phyloP scores from a whole-genome alignment of 2,113 vertebrate species.

The Apodemus sylvaticus region DNA sequence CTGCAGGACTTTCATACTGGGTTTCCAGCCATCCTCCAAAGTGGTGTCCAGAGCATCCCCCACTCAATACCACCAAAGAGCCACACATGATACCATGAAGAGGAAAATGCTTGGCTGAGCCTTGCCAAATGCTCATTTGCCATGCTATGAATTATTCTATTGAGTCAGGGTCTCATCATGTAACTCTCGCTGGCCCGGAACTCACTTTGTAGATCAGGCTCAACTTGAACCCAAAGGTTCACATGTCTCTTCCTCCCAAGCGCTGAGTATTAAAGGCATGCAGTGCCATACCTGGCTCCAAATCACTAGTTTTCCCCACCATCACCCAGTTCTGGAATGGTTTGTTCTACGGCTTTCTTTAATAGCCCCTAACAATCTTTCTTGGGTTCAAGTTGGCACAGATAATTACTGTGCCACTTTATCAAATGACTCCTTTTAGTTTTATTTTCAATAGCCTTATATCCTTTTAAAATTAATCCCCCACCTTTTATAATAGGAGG shows the following conservation, averaged over 20 bases:
- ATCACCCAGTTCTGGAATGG: neutral
- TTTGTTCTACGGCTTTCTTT: constrained; percentile 3
- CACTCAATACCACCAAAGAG: neutral
- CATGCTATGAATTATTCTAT: neutral
- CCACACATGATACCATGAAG: neutral
- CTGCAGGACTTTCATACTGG: neutral
- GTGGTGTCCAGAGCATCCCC: neutral
- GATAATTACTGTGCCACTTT: neutral
- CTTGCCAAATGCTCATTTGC: constrained; percentile 32
- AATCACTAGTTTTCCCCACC: neutral
- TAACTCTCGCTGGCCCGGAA: neutral
- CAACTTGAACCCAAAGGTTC: neutral
- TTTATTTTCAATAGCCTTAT: neutral
- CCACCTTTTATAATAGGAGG: neutral
- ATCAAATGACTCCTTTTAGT: neutral
- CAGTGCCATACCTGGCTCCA: neutral
- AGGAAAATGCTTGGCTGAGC: neutral
- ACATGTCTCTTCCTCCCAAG: neutral
- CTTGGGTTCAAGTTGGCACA: no score
- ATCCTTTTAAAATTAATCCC: neutral
- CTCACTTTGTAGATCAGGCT: neutral
- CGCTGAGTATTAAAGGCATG: neutral
- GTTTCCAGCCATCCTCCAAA: neutral
- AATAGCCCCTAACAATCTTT: neutral
- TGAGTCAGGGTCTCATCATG: neutral